Evolutionary conservation across 1,140 invertebrate species (phyloP).

Genomic region (Drosophila eugracilis): DNA sequence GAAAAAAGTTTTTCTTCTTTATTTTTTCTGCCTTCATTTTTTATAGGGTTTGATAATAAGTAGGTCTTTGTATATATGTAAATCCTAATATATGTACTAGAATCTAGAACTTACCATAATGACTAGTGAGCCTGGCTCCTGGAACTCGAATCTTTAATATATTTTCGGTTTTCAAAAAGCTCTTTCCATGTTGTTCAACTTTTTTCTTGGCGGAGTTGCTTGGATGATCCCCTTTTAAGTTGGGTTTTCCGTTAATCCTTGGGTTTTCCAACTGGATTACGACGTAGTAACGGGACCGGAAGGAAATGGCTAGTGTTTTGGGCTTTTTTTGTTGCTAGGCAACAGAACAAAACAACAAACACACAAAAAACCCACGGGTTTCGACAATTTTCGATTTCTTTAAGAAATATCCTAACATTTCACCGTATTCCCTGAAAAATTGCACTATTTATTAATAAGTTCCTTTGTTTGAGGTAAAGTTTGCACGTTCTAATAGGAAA

Average conservation of each 20-base stretch:
- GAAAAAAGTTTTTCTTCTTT: conserved; percentile 35
- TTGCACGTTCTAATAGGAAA: conserved; percentile 1
- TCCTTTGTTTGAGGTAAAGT: conserved; percentile 20
- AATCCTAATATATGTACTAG: not conserved
- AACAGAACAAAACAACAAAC: conserved; percentile 70
- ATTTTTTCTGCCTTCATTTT: too few species aligned
- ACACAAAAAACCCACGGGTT: conserved; percentile 35
- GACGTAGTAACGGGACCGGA: conserved; percentile 69
- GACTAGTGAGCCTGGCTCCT: conserved; percentile 13
- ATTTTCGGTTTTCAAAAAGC: not conserved
- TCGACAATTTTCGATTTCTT: conserved; percentile 4
- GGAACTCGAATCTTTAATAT: conserved; percentile 20
- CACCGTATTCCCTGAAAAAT: not conserved
- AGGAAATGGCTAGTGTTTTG: conserved; percentile 77
- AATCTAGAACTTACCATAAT: conserved; percentile 40
- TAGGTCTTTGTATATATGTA: not conserved
- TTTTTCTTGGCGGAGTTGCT: not conserved
- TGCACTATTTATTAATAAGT: not conserved
- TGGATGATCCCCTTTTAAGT: too few species aligned
- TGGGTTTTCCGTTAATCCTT: conserved; percentile 1
- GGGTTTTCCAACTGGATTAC: conserved; percentile 45
- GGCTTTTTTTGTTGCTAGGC: conserved; percentile 73
- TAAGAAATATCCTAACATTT: not conserved
- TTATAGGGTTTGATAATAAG: too few species aligned
- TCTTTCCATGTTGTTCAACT: not conserved